A percentile compares a stretch with the other conserved stretches of the same genome.
Evolutionary conservation across 2,113 vertebrate species (phyloP).

Genomic region (Saguinus imperator): DNA sequence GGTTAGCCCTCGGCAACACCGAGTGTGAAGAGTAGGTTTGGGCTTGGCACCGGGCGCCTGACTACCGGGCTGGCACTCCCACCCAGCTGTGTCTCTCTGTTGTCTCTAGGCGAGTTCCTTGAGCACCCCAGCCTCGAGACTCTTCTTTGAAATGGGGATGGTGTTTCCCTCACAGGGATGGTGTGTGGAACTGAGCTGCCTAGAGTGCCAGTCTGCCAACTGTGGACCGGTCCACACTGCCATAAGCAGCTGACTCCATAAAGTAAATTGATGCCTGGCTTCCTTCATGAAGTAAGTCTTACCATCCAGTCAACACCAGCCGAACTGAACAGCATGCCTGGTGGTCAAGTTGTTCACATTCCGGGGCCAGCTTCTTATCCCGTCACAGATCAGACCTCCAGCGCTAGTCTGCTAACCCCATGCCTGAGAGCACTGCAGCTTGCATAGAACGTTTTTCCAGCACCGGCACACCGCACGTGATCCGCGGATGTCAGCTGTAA

Average conservation of each 20-base stretch:
- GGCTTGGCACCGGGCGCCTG: background rate
- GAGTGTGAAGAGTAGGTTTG: background rate
- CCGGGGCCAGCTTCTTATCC: background rate
- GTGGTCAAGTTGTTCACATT: background rate
- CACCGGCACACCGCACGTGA: rapidly evolving
- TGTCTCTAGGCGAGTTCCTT: background rate
- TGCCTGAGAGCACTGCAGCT: background rate
- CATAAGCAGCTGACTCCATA: background rate
- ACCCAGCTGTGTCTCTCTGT: background rate
- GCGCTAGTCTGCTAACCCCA: rapidly evolving
- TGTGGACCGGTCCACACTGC: background rate
- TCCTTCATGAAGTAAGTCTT: background rate
- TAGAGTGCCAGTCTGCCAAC: background rate
- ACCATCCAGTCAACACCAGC: background rate
- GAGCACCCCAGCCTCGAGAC: background rate
- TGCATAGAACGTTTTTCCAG: background rate
- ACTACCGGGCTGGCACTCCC: rapidly evolving
- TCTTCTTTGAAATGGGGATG: background rate
- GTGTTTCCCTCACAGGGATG: background rate
- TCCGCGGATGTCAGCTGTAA: rapidly evolving
- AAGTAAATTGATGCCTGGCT: rapidly evolving
- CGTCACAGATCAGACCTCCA: background rate
- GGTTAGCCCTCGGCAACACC: background rate
- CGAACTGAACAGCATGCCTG: background rate
- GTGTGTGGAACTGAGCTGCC: background rate